Evolutionary conservation across 1,140 invertebrate genomes (phyloP).

Genomic region (Bombus waltoni): DNA sequence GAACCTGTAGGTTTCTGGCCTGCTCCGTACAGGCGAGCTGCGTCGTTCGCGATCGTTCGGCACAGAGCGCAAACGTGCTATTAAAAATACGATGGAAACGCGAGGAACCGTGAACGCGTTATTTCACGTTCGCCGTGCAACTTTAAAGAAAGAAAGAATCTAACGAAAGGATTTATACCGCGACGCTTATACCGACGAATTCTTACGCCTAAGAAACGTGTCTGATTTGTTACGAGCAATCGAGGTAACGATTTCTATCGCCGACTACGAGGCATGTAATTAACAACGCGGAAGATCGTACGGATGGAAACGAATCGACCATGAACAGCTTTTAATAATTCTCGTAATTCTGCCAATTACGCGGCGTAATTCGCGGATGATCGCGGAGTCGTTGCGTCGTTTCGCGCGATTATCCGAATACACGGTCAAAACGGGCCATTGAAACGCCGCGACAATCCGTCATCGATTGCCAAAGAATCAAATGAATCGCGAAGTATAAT

Average conservation of each 20-base stretch:
- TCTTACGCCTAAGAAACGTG: too few relatives aligned
- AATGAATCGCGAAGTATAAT: neutral
- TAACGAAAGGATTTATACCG: too few relatives aligned
- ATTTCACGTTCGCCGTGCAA: too few relatives aligned
- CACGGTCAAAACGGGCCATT: neutral
- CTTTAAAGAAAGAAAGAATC: too few relatives aligned
- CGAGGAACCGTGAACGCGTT: too few relatives aligned
- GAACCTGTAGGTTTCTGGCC: neutral
- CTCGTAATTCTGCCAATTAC: slow-evolving; percentile 1
- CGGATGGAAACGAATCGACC: neutral
- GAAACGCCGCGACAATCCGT: neutral
- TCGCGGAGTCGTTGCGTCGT: neutral
- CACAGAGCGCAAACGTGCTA: too few relatives aligned
- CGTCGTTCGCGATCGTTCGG: too few relatives aligned
- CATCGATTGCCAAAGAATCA: neutral
- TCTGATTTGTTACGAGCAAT: neutral
- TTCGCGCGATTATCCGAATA: neutral
- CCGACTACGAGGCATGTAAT: neutral
- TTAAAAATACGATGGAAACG: too few relatives aligned
- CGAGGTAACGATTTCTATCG: neutral
- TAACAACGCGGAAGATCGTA: neutral
- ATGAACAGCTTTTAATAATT: neutral
- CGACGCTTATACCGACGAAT: too few relatives aligned
- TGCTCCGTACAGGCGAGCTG: too few relatives aligned
- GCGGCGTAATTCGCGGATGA: neutral